A percentile compares a stretch with the other conserved stretches of the same genome.
phyloP scores from a whole-genome alignment of 1,140 invertebrate species.

The Drosophila equinoxialis region DNA sequence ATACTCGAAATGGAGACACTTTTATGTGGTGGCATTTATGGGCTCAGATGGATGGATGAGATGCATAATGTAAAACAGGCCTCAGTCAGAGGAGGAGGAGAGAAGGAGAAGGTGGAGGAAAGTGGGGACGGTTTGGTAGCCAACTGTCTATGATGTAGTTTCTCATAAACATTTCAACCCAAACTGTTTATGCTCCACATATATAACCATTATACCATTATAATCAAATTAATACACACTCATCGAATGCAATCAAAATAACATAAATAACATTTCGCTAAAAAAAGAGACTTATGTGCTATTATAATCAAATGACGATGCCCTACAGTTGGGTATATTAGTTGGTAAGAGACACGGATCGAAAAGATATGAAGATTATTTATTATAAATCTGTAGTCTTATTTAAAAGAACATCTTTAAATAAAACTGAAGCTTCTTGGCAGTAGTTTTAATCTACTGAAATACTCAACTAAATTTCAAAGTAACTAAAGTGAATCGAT shows the following conservation, averaged over 20 bases:
- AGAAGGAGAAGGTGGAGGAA: background rate
- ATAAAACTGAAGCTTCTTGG: too few species aligned
- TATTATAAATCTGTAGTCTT: too few species aligned
- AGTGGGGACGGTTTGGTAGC: slow-evolving; percentile 27
- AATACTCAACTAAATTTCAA: too few species aligned
- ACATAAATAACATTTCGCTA: slow-evolving; percentile 69
- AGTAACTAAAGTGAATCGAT: background rate
- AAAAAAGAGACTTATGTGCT: slow-evolving; percentile 60
- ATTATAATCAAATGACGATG: slow-evolving; percentile 55
- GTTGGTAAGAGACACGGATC: background rate
- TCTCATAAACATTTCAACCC: slow-evolving; percentile 56
- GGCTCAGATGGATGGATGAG: slow-evolving; percentile 10
- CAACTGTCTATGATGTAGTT: slow-evolving; percentile 31
- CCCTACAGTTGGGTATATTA: background rate
- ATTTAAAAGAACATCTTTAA: too few species aligned
- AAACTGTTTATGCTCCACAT: slow-evolving; percentile 65
- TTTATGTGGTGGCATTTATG: slow-evolving; percentile 66
- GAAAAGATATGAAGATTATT: too few species aligned
- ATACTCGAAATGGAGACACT: slow-evolving; percentile 52
- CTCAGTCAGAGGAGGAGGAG: background rate
- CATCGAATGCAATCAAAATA: slow-evolving; percentile 76
- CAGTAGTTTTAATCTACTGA: too few species aligned
- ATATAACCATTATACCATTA: slow-evolving; percentile 75
- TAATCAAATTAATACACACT: slow-evolving; percentile 79
- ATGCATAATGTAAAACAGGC: slow-evolving; percentile 18